phyloP scores from a whole-genome alignment of 2,797 vertebrate genomes.

The Gobionotothen gibberifrons region DNA sequence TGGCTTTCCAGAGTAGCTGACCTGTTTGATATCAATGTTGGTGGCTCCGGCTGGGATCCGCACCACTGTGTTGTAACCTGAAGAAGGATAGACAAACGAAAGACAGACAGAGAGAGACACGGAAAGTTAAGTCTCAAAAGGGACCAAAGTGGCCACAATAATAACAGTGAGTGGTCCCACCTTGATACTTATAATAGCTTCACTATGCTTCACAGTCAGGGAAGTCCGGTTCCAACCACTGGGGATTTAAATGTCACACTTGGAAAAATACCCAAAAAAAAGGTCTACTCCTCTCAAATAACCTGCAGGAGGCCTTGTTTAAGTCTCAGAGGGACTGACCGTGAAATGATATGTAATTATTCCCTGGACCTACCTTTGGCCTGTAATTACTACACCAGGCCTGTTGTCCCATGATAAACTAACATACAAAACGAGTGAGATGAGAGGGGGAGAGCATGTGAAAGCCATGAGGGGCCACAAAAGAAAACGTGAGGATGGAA shows the following conservation, averaged over 20 bases:
- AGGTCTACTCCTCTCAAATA: conserved; percentile 70
- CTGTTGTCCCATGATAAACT: conserved; percentile 70
- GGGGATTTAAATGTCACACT: conserved; percentile 71
- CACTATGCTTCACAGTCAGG: conserved; percentile 56
- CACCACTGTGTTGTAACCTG: conserved; percentile 94
- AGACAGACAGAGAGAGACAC: neutral
- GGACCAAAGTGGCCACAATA: conserved; percentile 22
- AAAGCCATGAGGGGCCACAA: conserved; percentile 38
- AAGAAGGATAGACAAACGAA: neutral
- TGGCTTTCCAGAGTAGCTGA: conserved; percentile 95
- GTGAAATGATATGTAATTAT: conserved; percentile 80
- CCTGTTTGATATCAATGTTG: conserved; percentile 93
- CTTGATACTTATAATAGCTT: conserved; percentile 67
- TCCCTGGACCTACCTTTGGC: conserved; percentile 71
- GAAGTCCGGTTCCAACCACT: conserved; percentile 56
- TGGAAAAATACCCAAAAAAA: conserved; percentile 65
- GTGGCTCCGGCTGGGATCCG: conserved; percentile 96
- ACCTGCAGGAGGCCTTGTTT: conserved; percentile 71
- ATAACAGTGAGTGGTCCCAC: conserved; percentile 25
- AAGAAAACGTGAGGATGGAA: conserved; percentile 10
- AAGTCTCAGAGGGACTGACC: conserved; percentile 69
- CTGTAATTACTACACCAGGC: conserved; percentile 75
- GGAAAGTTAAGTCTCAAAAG: conserved; percentile 1
- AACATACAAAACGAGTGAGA: conserved; percentile 57
- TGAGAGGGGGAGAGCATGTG: conserved; percentile 17